Evolutionary conservation across 2,888 invertebrate genomes (phyloP), one percentile per base, ranked within the genome.

Genomic region (Melipona bicolor): DNA sequence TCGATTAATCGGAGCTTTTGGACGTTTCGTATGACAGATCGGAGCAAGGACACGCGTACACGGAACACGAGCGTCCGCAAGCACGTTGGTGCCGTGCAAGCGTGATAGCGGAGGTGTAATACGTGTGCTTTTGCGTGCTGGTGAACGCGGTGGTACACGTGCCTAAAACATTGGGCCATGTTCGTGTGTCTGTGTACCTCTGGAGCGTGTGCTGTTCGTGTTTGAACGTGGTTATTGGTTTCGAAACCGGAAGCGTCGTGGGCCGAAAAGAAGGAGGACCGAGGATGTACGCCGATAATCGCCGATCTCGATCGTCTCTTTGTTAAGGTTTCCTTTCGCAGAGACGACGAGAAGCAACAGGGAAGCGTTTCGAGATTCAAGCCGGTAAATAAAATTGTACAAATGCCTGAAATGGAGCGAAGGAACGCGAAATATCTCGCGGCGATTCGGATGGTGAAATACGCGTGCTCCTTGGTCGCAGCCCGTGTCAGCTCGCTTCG

Each of bases 131-230:
- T 27, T 50, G 76, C 72, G 81, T 81, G 76, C 80, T 70, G 43
- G 77, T 77, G 81, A 72, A 65, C 83, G 74, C 77, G 81, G 36
- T 54, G 65, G 54, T 52, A 75, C 65, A 59, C 68, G 83, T 84
- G 83, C 43, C 76, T 73, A 36, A 79, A 24, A 70, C n/a, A 62
- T 36, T 24, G 77, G 73, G 17, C 61, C 17, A 36, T 79, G 70
- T 83, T 43, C 56, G 78, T 83, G 69, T 84, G 73, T 77, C 11
- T 77, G 69, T 81, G 70, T 72, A n/a, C 62, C 64, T 62, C 78
- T 56, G 75, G 75, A 75, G 54, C 71, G 75, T 79, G 84, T 84
- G 68, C 32, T 84, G 84, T 85, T 84, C 84, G 84, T 85, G 84
- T 85, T 84, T 79, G 79, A 77, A 84, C 84, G 84, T 84, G 84